Evolutionary conservation across 2,113 vertebrate genomes (phyloP), one percentile per base, ranked within the genome.

Genomic region (Struthio camelus): DNA sequence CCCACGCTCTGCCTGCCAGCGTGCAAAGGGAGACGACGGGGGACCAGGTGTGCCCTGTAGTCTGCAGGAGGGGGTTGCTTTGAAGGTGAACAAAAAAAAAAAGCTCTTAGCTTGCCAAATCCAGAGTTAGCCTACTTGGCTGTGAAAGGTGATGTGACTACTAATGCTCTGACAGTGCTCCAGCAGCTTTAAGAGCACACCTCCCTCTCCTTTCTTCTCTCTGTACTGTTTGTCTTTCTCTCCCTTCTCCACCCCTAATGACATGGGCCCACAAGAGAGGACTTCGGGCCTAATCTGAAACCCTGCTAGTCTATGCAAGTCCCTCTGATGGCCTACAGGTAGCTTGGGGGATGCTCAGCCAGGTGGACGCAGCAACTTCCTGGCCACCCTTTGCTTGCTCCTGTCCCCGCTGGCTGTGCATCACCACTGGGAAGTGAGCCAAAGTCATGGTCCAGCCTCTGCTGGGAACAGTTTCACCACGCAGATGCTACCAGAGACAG

Each of bases 141-240:
- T 40, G 24, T 0, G 1, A 46, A 30, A 69, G 54, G 27, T 0
- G 1, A 25, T 27, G 82, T 40, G 58, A 14, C 53, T 46, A 67
- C 51, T 53, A 28, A 18, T 38, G 15, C 46, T 38, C 2, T 0
- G 40, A 15, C 51, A 19, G 4, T 16, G 18, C 12, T 50, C 48
- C 42, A 46, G 2, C 32, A 8, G 2, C 42, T 36, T 54, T 0
- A 0, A 2, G 3, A 20, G 25, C 51, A 17, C 24, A 12, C 16
- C 59, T 18, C 15, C 9, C 12, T 16, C 34, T 85, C 17, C 24
- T 3, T 22, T 11, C 32, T 27, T 12, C 7, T 53, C 67, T 18
- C 27, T 14, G 4, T n/a, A 24, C 44, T 50, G 7, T 20, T 44
- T 17, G 4, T n/a, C 16, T 19, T 28, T 11, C 8, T 36, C 15